Base-by-base conservation (phyloP, 2,797 vertebrate species). In the Mormyrus hasselquistii region DNA sequence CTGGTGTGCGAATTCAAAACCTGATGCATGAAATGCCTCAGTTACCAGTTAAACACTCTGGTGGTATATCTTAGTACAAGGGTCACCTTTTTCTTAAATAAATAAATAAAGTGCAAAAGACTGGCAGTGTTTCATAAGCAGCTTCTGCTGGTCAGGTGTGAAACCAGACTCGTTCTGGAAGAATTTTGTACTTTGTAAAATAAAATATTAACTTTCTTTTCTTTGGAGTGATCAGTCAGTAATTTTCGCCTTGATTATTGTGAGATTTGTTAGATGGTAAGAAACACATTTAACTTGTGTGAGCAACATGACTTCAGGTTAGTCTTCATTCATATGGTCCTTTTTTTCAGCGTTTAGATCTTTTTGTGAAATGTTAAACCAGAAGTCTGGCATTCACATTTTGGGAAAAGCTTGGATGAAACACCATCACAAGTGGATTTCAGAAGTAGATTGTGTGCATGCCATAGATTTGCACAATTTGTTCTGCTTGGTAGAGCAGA, bases 21-120 rank as follows among this genome's bases (percentile, higher is more conserved):
- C 86, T 65, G 41, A 84, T 89, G 53, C 73, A 38, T 53, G 38
- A 90, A 52, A 90, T 65, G n/a, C 57, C 89, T 84, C 76, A 55
- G 53, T 62, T 44, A 25, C 44, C 73, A 83, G 86, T 76, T 50
- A 62, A 83, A 12, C 44, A 89, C 53, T 41, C 52, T 50, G 38
- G 38, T 87, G 38, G 52, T 50, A 73, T 87, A 34, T 59, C 38
- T 88, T 4, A 4, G n/a, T 52, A 62, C 86, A 87, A 87, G 47
- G 44, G 82, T 53, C 88, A 65, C 6, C 65, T 52, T 65, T 22
- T 47, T 59, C 44, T 82, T 38, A 4, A 50, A 47, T 4, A 57
- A 59, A n/a, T 25, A 1, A 34, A 5, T 12, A 47, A 12, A 29
- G 2, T 50, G 10, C 16, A 52, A 29, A 86, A 34, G 49, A 50